Conservation (phyloP, 64 coral and sea anemone species). For the Trachythela sp. region DNA sequence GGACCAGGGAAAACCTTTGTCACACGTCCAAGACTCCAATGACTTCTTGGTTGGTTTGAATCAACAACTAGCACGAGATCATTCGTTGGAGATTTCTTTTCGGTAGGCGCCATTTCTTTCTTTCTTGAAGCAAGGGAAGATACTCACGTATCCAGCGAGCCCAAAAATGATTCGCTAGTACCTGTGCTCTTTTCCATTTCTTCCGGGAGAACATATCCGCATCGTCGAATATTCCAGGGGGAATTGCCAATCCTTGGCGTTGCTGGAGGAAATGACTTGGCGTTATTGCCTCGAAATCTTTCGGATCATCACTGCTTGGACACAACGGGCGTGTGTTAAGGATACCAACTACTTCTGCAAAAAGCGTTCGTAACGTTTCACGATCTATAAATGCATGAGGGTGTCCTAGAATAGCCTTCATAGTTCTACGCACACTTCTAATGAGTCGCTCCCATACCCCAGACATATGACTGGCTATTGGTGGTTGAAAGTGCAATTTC, state of each 20-base stretch:
- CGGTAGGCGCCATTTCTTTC: constrained; percentile 27
- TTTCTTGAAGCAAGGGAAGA: constrained; percentile 33
- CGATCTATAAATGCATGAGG: background rate
- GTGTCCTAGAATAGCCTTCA: background rate
- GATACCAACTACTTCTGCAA: background rate
- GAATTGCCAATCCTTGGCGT: background rate
- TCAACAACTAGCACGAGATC: constrained; percentile 30
- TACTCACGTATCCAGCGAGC: constrained; percentile 36
- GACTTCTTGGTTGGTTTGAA: background rate
- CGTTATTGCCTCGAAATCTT: background rate
- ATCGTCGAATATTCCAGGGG: background rate
- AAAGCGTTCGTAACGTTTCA: background rate
- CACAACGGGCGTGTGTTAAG: background rate
- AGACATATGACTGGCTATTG: background rate
- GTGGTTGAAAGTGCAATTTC: background rate
- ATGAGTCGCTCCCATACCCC: constrained; percentile 1
- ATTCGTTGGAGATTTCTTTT: constrained; percentile 13
- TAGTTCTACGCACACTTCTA: background rate
- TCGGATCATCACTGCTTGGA: background rate
- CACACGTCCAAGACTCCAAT: constrained; percentile 37
- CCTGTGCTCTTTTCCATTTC: constrained; percentile 13
- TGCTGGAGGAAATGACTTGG: constrained; percentile 4
- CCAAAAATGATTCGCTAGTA: constrained; percentile 29
- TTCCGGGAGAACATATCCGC: background rate
- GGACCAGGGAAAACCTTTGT: constrained; percentile 29